Evolutionary conservation across 2,797 vertebrate species (phyloP), one percentile per base, ranked within the genome.

Genomic region (Alosa sapidissima): DNA sequence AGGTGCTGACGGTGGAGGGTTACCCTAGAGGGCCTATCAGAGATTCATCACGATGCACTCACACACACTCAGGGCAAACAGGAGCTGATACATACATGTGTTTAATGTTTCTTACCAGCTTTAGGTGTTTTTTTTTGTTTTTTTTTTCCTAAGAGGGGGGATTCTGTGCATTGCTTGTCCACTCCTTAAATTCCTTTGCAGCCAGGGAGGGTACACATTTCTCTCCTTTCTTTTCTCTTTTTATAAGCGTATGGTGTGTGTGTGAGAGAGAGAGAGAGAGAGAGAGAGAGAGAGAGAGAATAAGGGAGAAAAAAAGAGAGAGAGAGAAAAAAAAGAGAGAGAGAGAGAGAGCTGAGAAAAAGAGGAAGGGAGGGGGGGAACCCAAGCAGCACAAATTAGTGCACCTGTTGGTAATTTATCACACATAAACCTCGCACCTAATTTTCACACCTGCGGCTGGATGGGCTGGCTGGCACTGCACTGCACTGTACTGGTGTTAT

Each of bases 371-470:
- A 62, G 62, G 21, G 33, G 75, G 52, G 55, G 51, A 14, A 7
- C 82, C 83, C 54, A 82, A 62, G 87, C 87, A 81, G 90, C 91
- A 95, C 89, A 86, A 89, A 94, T 94, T 93, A 94, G 92, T 87
- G 92, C 95, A 96, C 94, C 95, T 96, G 95, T 94, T 94, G 92
- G 91, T 94, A 92, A 95, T 95, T 96, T 94, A 94, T 94, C 93
- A 94, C 94, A 94, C 94, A 95, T 96, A 96, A 96, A 95, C 88
- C 94, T 96, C 94, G 93, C 96, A 95, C 95, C 94, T 95, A 92
- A 95, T 95, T 96, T 95, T 95, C 94, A 94, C 95, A 95, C 95
- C 94, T 95, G 94, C 92, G 93, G 92, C 93, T 93, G 91, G 93
- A 92, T 83, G 87, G 89, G 91, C 87, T 91, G 89, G 72, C 91